phyloP scores from a whole-genome alignment of 1,140 invertebrate genomes.

The Pinna nobilis region DNA sequence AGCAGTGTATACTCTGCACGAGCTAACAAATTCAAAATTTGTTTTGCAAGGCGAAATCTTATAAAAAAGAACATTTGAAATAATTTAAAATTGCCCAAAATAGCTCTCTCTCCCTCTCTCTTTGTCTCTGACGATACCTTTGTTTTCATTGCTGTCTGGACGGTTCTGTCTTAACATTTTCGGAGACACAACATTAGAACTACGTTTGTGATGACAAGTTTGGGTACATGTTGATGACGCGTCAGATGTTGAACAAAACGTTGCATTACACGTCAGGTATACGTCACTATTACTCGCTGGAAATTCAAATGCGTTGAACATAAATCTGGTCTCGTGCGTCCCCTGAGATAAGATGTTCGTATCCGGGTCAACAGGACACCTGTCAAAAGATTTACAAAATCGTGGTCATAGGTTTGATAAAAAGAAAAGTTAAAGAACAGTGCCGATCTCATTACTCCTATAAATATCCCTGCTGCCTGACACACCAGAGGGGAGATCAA shows the following conservation, averaged over 20 bases:
- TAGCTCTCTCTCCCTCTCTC: too few relatives aligned
- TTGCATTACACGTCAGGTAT: slow-evolving; percentile 32
- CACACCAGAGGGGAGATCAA: background rate
- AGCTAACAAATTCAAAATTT: too few relatives aligned
- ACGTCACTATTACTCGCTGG: slow-evolving; percentile 24
- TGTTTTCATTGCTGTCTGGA: background rate
- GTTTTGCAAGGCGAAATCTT: too few relatives aligned
- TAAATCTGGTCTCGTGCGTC: slow-evolving; percentile 29
- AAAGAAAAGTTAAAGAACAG: background rate
- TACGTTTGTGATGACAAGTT: slow-evolving; percentile 19
- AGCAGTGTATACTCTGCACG: too few relatives aligned
- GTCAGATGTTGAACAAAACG: slow-evolving; percentile 28
- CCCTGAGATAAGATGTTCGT: slow-evolving; percentile 29
- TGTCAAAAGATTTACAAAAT: slow-evolving; percentile 7
- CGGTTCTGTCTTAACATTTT: background rate
- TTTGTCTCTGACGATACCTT: too few relatives aligned
- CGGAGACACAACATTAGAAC: too few relatives aligned
- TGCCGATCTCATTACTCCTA: background rate
- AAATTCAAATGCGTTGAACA: slow-evolving; percentile 39
- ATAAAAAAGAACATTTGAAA: too few relatives aligned
- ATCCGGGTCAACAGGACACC: slow-evolving; percentile 24
- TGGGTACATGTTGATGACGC: slow-evolving; percentile 7
- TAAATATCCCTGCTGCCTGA: background rate
- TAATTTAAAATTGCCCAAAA: too few relatives aligned
- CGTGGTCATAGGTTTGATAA: too few relatives aligned